phyloP scores from a whole-genome alignment of 2,797 vertebrate genomes.

The Amblyopsis hoosieri region DNA sequence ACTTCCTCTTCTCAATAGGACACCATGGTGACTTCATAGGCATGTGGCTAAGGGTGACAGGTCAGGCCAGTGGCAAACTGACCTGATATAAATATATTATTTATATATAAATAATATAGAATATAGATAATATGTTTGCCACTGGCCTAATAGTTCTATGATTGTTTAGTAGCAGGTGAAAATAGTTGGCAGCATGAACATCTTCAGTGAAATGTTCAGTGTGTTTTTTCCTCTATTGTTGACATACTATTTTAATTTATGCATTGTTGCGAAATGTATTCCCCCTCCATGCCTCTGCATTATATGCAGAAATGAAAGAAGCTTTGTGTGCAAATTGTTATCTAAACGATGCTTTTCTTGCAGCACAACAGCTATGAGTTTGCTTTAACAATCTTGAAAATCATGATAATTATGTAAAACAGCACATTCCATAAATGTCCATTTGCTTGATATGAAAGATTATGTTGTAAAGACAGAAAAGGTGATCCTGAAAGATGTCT shows the following conservation, averaged over 20 bases:
- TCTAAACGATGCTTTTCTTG: constrained; percentile 25
- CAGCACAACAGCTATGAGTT: constrained; percentile 15
- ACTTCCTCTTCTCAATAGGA: constrained; percentile 53
- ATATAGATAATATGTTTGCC: too few species aligned
- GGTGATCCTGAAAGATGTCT: not conserved
- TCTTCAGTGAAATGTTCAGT: not conserved
- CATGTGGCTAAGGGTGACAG: constrained; percentile 61
- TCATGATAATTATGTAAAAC: constrained; percentile 11
- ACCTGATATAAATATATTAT: too few species aligned
- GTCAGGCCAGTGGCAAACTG: constrained; percentile 49
- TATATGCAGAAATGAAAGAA: constrained; percentile 23
- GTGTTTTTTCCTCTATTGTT: not conserved
- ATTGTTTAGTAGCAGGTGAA: too few species aligned
- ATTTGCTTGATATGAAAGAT: constrained; percentile 19
- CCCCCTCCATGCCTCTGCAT: constrained; percentile 12
- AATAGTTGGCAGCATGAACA: too few species aligned
- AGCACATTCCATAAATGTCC: constrained; percentile 33
- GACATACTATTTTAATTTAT: constrained; percentile 35
- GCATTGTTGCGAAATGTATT: constrained; percentile 41
- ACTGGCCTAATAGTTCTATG: too few species aligned
- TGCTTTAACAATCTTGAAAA: constrained; percentile 6
- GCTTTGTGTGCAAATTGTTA: constrained; percentile 38
- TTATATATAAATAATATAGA: too few species aligned
- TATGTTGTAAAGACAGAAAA: constrained; percentile 15
- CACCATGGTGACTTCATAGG: constrained; percentile 23